Base-by-base conservation (phyloP, 53 echinoderm and acorn worm species). In the Pentamera pediparva region DNA sequence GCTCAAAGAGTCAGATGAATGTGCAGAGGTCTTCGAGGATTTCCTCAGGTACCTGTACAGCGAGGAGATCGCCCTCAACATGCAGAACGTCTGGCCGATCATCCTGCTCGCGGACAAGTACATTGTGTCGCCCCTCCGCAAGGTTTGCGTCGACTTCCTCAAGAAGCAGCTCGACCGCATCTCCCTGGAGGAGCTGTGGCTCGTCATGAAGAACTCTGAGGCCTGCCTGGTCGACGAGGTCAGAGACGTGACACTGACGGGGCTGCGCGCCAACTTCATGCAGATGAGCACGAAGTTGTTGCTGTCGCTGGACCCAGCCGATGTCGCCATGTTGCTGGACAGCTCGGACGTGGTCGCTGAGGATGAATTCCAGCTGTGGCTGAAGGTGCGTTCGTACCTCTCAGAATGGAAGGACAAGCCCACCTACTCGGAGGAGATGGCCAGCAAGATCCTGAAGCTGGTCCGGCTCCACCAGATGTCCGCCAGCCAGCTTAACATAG, bases 31-130 rank as follows among this genome's bases (percentile, higher is more conserved):
- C 1, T 91, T 91, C 28, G 77, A 76, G 19, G 78, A 87, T 36
- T 87, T 91, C 51, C 43, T 91, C 53, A 61, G 76, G 26, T 91
- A 88, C 75, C 41, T 91, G 10, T 87, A 91, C 80, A 87, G 76
- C 10, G 77, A 88, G 37, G 41, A 72, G 24, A 58, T 88, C n/a
- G 41, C 58, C 20, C 57, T 91, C 48, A 72, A 80, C 29, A 53
- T 70, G 22, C 74, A 72, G 57, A 91, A 76, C 28, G 87, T 84
- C 35, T 65, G 70, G 52, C 80, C 87, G 17, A 63, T 91, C 5
- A 25, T 77, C 30, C 51, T 54, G 10, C 69, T 91, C 18, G 92
- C 92, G 18, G 87, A 91, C 49, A 91, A 91, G 70, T 91, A 91
- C 57, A 60, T 84, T 77, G 81, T 91, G n/a, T 39, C 50, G 15